These are phyloP conservation scores for Octopus bimaculoides DNA, from an alignment of 1,140 invertebrate genomes.

Conservation along the genomic window DNA sequence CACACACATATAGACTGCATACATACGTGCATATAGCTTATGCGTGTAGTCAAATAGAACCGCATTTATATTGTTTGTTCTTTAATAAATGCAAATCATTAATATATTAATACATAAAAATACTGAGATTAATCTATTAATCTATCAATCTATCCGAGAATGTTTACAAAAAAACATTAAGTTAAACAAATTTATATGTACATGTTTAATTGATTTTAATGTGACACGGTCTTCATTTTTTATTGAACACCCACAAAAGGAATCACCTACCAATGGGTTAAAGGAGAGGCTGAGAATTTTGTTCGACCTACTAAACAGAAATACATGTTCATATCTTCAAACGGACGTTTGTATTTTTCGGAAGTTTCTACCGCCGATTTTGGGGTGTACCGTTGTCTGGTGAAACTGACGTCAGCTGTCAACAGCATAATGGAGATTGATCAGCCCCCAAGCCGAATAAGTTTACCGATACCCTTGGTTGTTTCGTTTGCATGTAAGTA, in stretches of 20 bases:
- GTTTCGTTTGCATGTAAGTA: slow-evolving; percentile 35
- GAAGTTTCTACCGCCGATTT: slow-evolving; percentile 29
- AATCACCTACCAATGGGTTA: slow-evolving; percentile 33
- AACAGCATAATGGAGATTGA: slow-evolving; percentile 22
- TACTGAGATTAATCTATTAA: no score
- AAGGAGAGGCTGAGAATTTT: slow-evolving; percentile 24
- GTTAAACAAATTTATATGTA: no score
- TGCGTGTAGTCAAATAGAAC: no score
- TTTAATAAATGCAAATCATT: no score
- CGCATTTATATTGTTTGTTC: no score
- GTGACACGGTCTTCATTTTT: no score
- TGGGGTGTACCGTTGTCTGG: slow-evolving; percentile 34
- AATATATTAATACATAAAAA: no score
- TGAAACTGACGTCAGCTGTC: slow-evolving; percentile 26
- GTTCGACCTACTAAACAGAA: slow-evolving; percentile 27
- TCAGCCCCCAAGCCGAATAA: slow-evolving; percentile 32
- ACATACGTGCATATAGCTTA: no score
- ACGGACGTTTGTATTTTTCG: slow-evolving; percentile 36
- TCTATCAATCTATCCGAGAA: no score
- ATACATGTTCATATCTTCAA: slow-evolving; percentile 34
- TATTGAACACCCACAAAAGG: slow-evolving; percentile 12
- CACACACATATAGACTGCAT: no score
- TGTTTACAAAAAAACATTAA: no score
- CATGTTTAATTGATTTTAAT: no score
- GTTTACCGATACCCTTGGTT: slow-evolving; percentile 31